A percentile compares a stretch with the other conserved stretches of the same genome.
These are phyloP conservation scores for Anabacerthia variegaticeps DNA, from an alignment of 2,797 vertebrate genomes.

Conservation along the genomic window DNA sequence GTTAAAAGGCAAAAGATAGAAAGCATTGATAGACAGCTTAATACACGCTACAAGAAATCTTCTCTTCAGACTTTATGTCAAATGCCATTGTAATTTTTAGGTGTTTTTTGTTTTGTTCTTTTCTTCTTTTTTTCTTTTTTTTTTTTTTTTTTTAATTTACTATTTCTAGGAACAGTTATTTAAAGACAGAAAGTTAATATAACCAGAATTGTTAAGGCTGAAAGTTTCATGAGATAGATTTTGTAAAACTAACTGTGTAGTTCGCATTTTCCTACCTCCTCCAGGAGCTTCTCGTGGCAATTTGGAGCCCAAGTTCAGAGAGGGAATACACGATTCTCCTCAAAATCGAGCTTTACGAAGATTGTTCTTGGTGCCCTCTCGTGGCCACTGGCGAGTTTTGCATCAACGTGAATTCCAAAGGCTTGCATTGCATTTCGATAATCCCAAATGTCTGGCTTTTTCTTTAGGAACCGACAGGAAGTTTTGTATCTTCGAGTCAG, in stretches of 20 bases:
- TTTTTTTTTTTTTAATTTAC: not conserved
- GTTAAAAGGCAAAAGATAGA: not conserved
- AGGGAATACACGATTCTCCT: rapidly evolving
- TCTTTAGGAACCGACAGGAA: not conserved
- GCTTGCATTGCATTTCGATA: rapidly evolving
- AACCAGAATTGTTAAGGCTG: not conserved
- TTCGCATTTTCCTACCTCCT: not conserved
- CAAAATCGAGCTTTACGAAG: not conserved
- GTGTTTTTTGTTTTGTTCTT: no score
- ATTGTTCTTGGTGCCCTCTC: constrained; percentile 61
- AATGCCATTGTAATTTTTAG: not conserved
- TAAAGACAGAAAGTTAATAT: not conserved
- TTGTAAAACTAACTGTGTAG: not conserved
- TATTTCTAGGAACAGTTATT: not conserved
- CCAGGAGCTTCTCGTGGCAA: not conserved
- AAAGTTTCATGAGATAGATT: not conserved
- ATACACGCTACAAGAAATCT: not conserved
- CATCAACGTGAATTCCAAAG: not conserved
- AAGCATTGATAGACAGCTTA: not conserved
- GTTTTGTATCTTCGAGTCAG: not conserved
- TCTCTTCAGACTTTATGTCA: not conserved
- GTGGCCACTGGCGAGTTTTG: constrained; percentile 43
- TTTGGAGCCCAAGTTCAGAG: not conserved
- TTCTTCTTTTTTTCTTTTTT: not conserved
- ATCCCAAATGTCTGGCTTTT: not conserved